Conservation (phyloP, 1,140 invertebrate genomes). For the Papilio xuthus region DNA sequence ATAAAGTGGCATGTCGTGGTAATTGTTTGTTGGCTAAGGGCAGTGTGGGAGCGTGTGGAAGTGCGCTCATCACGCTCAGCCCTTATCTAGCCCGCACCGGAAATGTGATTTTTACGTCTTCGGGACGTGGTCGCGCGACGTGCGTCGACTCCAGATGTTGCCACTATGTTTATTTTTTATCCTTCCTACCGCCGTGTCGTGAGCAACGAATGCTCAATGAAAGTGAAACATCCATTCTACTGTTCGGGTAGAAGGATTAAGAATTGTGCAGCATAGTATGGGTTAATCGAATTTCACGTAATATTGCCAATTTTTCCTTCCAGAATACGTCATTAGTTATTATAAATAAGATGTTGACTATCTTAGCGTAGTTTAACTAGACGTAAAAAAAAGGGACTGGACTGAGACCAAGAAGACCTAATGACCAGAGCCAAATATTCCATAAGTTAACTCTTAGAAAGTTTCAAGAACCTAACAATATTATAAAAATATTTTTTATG, state of each 20-base stretch:
- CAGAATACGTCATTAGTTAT: not conserved
- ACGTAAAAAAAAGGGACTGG: not conserved
- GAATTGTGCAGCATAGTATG: not conserved
- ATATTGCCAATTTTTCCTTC: not conserved
- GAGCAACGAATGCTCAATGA: conserved; percentile 19
- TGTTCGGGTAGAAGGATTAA: not conserved
- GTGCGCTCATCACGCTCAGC: conserved; percentile 36
- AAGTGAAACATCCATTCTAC: conserved; percentile 24
- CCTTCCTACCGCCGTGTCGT: conserved; percentile 11
- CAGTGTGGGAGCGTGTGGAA: conserved; percentile 37
- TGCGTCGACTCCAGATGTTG: conserved; percentile 32
- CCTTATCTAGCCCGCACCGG: conserved; percentile 41
- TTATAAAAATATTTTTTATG: too few species aligned
- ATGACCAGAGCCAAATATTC: not conserved
- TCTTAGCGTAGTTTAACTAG: not conserved
- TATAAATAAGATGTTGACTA: not conserved
- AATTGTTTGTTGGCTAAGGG: conserved; percentile 7
- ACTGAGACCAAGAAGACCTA: not conserved
- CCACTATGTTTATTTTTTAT: conserved; percentile 34
- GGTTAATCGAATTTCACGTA: not conserved
- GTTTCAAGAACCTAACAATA: too few species aligned
- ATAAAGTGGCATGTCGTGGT: not conserved
- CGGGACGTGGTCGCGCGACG: conserved; percentile 38
- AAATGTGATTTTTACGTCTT: conserved; percentile 48
- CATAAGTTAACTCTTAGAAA: too few species aligned